Base-by-base conservation (phyloP, 2,888 invertebrate genomes). In the Drosophila sordidula region DNA sequence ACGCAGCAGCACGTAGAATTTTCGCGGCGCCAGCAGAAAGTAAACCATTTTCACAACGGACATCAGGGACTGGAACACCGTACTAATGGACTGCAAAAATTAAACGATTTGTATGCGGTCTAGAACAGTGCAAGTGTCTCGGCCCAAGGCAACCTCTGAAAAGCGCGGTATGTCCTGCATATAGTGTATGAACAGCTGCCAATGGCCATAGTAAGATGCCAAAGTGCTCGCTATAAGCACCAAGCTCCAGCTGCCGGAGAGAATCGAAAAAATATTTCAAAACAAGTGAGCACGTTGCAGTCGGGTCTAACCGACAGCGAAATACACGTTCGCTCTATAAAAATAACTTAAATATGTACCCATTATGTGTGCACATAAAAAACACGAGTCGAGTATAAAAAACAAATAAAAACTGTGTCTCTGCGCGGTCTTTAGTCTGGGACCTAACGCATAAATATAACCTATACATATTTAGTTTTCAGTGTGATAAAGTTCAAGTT, bases 161-260 rank as follows among this genome's bases (percentile, higher is more conserved):
- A 89, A 75, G 18, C 73, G 75, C 1, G 90, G 70, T 9, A 90
- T 73, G 36, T 90, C 78, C 9, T 50, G n/a, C 3, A 87, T 47
- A 25, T 83, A 73, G 26, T 62, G 62, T 6, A 65, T 25, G 12
- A 80, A 52, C 25, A 78, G 72, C 18, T 73, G 47, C 75, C 72
- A 87, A 18, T 90, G 89, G 0, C 87, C 90, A 51, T 87, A 90
- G n/a, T 89, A 62, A 0, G 90, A 76, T 0, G 74, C 18, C 9
- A 74, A 4, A n/a, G 78, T 70, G 39, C 57, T 44, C 1, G 72
- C 18, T 4, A 81, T 64, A 0, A 90, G 68, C 11, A 88, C 14
- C 12, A 89, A 6, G 47, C 85, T 83, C 70, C 89, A 70, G 41
- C 89, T 89, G 34, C 9, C 12, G 4, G 9, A n/a, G 9, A n/a